phyloP scores from a whole-genome alignment of 2,113 vertebrate species.

The Eubucco bourcierii region DNA sequence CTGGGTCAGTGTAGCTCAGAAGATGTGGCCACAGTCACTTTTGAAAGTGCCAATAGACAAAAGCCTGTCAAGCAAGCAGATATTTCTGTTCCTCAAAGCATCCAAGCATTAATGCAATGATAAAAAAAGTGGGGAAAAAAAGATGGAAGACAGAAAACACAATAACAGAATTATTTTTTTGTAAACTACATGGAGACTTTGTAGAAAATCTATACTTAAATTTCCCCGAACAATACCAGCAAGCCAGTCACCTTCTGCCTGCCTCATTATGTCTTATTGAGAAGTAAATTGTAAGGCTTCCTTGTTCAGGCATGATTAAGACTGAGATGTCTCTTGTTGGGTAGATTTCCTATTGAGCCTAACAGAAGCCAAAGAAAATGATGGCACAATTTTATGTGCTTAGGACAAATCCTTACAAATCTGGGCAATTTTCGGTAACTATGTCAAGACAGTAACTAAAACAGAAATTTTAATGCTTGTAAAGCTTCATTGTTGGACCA shows the following conservation, averaged over 20 bases:
- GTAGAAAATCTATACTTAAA: not conserved
- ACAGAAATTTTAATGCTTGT: conserved; percentile 34
- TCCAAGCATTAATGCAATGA: not conserved
- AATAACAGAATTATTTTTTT: conserved; percentile 17
- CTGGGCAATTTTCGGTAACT: conserved; percentile 34
- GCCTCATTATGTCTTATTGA: not conserved
- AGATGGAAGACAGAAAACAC: not conserved
- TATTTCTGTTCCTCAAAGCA: not conserved
- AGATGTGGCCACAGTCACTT: not conserved
- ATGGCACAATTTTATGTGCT: conserved; percentile 64
- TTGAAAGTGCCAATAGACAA: not conserved
- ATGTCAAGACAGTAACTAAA: conserved; percentile 42
- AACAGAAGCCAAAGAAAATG: conserved; percentile 64
- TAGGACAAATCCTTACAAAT: conserved; percentile 64
- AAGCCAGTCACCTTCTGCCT: not conserved
- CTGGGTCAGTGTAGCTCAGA: not conserved
- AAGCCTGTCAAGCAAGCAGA: not conserved
- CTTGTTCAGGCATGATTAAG: conserved; percentile 55
- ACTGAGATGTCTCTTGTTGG: conserved; percentile 60
- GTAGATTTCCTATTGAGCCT: conserved; percentile 63
- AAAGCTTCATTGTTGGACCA: conserved; percentile 22
- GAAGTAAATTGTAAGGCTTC: not conserved
- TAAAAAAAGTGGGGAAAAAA: not conserved
- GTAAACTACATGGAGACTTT: not conserved
- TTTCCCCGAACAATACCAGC: not conserved